Evolutionary conservation across 2,888 invertebrate species (phyloP).

Genomic region (Polyploca ridens): DNA sequence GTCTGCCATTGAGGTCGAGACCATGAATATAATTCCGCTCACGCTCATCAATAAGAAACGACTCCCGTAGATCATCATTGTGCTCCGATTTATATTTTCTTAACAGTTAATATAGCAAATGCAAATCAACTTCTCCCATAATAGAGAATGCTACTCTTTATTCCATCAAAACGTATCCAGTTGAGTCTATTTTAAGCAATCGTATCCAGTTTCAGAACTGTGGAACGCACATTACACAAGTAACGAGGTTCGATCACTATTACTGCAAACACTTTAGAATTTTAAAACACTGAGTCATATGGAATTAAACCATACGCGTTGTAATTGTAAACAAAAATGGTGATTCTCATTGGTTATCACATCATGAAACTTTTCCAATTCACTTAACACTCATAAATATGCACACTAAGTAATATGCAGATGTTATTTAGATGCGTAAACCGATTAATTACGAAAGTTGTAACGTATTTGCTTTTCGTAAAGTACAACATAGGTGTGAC

Average conservation of each 20-base stretch:
- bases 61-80: constrained; percentile 57
- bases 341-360: constrained; percentile 45
- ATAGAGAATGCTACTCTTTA: constrained; percentile 48
- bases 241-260: constrained; percentile 57
- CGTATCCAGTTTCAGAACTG: constrained; percentile 44
- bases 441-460: constrained; percentile 55
- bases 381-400: constrained; percentile 24
- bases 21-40: constrained; percentile 49
- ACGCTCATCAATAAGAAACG: constrained; percentile 47
- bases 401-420: constrained; percentile 16
- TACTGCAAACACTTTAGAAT: constrained; percentile 65
- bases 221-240: constrained; percentile 60
- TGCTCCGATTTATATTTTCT: constrained; percentile 44
- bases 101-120: constrained; percentile 38
- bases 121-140: constrained; percentile 46
- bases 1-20: constrained; percentile 38
- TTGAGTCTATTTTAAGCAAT: constrained; percentile 55
- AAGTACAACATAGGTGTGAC: constrained; percentile 40
- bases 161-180: constrained; percentile 43
- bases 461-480: constrained; percentile 45
- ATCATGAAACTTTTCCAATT: constrained; percentile 29
- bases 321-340: constrained; percentile 45
- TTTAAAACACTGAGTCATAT: constrained; percentile 74
- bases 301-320: constrained; percentile 53
- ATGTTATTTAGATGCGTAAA: constrained; percentile 29